Conservation (phyloP, 2,113 vertebrate genomes). For the Paramormyrops kingsleyae region DNA sequence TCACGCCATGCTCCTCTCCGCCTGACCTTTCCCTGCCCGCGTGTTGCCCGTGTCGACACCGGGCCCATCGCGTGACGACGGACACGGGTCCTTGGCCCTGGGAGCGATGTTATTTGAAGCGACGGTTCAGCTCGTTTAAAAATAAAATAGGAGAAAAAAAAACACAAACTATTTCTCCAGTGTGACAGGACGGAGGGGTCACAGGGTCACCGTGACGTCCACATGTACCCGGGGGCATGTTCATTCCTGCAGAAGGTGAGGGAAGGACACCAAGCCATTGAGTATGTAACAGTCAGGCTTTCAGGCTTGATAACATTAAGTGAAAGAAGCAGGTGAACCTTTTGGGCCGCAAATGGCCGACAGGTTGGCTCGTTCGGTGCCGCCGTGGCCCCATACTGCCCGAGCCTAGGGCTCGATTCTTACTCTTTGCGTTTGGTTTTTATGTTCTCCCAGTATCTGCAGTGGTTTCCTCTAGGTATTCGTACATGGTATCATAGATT, state of each 20-base stretch:
- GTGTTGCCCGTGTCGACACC: background rate
- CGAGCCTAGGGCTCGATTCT: background rate
- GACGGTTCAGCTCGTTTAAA: background rate
- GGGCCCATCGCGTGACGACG: background rate
- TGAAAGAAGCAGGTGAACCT: background rate
- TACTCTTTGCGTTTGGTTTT: background rate
- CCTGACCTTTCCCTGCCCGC: constrained; percentile 8
- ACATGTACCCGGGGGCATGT: background rate
- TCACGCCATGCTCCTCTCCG: background rate
- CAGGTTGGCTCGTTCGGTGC: background rate
- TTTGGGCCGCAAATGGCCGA: background rate
- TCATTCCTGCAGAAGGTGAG: background rate
- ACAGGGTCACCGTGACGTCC: background rate
- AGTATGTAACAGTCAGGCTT: background rate
- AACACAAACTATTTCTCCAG: background rate
- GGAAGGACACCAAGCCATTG: background rate
- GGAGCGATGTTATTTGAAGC: background rate
- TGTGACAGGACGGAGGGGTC: background rate
- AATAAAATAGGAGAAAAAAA: background rate
- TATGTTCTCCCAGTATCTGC: background rate
- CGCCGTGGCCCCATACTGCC: background rate
- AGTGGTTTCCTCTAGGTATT: background rate
- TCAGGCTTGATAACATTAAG: background rate
- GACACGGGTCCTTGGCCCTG: background rate
- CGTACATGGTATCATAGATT: background rate